A percentile compares a stretch with the other conserved stretches of the same genome.
These are phyloP conservation scores for Rotaria sp. DNA, from an alignment of 2,888 invertebrate species.

Conservation along the genomic window DNA sequence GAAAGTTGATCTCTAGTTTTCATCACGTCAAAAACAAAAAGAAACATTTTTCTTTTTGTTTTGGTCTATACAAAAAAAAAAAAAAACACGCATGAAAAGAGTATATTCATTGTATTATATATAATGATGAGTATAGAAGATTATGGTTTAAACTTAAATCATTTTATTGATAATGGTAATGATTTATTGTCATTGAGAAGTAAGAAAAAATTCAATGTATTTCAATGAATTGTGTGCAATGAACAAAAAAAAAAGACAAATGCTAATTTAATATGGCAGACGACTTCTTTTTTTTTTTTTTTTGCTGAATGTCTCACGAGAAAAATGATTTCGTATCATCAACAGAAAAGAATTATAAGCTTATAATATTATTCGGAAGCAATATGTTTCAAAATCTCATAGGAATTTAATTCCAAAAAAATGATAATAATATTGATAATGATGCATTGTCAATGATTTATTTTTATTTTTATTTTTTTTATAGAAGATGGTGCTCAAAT, in stretches of 20 bases:
- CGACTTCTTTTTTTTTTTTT: too few species aligned
- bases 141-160: background rate
- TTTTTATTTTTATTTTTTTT: background rate
- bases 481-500: conserved; percentile 18
- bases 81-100: too few species aligned
- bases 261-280: too few species aligned
- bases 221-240: too few species aligned
- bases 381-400: background rate
- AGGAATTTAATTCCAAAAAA: background rate
- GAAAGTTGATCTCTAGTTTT: background rate
- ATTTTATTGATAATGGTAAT: background rate
- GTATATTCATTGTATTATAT: background rate
- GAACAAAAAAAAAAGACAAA: too few species aligned
- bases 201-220: background rate
- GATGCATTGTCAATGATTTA: background rate
- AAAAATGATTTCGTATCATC: background rate
- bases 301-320: background rate
- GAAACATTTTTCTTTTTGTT: too few species aligned
- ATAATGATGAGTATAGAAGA: background rate
- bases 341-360: background rate
- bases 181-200: background rate
- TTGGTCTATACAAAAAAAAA: too few species aligned
- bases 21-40: background rate
- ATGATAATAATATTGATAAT: background rate
- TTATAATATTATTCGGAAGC: background rate